Evolutionary conservation across 2,888 invertebrate species (phyloP), one percentile per base, ranked within the genome.

Genomic region (Sisyra nigra): DNA sequence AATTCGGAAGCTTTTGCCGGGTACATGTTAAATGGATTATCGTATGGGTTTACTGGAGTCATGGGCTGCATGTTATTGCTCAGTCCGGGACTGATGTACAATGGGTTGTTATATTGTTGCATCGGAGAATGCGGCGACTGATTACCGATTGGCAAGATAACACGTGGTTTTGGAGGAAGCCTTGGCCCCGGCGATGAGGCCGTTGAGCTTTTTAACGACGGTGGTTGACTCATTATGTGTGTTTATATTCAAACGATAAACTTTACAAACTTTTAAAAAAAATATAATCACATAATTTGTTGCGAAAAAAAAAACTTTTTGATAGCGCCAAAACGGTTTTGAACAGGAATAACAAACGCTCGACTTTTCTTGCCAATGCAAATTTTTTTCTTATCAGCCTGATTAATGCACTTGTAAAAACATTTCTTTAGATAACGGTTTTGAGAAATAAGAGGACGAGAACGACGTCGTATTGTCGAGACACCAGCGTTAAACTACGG

Each of bases 1-100:
- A 83, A 86, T 49, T 80, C 80, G 1, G 81, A 80, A 0, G 80
- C 79, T 48, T 77, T 82, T 48, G 69, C 73, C 1, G 73, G 67
- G 50, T 79, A 76, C 35, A 53, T 51, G 32, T 51, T 45, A 41
- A 64, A 60, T 1, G 63, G 60, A 54, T 62, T 62, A 15, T 24
- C 29, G 34, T 39, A 41, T 6, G 38, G 44, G 41, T 41, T 39
- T 1, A 34, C 19, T 2, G 43, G 43, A 5, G 43, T 43, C 38
- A 38, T 43, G 14, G 45, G 17, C 40, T 49, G 36, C 34, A 39
- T 38, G 9, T 29, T 40, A 18, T 47, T 40, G 10, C 41, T 15
- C 41, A 45, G 11, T 33, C 40, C 18, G 46, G 49, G 24, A 47
- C 46, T 42, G 30, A 46, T 41, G 13, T 46, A 41, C 17, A 36